Percentiles rank a stretch among this genome's conserved stretches.
Conservation (phyloP, 2,888 invertebrate genomes). For the Imbricaverruca yamaguchii region DNA sequence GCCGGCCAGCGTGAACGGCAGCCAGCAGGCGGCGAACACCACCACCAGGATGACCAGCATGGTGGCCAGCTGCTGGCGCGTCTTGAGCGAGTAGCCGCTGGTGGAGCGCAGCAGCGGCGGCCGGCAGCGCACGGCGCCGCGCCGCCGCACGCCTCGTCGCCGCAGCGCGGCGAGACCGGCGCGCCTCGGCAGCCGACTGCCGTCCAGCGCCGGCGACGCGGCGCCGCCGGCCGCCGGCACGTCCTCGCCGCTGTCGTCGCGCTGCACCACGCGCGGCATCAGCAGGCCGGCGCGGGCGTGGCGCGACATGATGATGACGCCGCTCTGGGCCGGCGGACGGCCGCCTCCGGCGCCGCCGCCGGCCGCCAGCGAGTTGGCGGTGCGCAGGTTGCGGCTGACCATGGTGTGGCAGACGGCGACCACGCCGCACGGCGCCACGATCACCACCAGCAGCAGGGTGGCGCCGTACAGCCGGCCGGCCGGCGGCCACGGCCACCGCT, state of each 20-base stretch:
- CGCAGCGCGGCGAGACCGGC: too few relatives aligned
- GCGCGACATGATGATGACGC: constrained; percentile 36
- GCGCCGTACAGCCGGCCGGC: constrained; percentile 50
- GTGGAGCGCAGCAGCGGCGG: constrained; percentile 30
- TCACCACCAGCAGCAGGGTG: constrained; percentile 41
- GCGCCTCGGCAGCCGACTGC: background rate
- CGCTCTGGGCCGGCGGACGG: constrained; percentile 30
- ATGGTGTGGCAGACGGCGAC: constrained; percentile 55
- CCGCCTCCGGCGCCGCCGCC: constrained; percentile 41
- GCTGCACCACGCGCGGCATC: constrained; percentile 28
- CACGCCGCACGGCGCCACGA: constrained; percentile 42
- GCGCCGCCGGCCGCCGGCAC: background rate
- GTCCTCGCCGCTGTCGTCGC: constrained; percentile 24
- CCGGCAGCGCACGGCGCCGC: constrained; percentile 32
- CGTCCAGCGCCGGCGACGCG: constrained; percentile 25
- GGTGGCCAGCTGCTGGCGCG: constrained; percentile 63
- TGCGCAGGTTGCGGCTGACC: constrained; percentile 66
- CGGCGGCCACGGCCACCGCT: constrained; percentile 41
- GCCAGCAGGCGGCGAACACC: constrained; percentile 68
- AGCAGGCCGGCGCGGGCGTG: constrained; percentile 33
- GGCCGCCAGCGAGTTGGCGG: constrained; percentile 54
- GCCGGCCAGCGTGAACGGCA: constrained; percentile 61
- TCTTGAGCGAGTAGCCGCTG: constrained; percentile 48
- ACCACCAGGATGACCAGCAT: constrained; percentile 59
- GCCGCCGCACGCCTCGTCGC: too few relatives aligned